Evolutionary conservation across 2,888 invertebrate genomes (phyloP).

Genomic region (Torymus auratus): DNA sequence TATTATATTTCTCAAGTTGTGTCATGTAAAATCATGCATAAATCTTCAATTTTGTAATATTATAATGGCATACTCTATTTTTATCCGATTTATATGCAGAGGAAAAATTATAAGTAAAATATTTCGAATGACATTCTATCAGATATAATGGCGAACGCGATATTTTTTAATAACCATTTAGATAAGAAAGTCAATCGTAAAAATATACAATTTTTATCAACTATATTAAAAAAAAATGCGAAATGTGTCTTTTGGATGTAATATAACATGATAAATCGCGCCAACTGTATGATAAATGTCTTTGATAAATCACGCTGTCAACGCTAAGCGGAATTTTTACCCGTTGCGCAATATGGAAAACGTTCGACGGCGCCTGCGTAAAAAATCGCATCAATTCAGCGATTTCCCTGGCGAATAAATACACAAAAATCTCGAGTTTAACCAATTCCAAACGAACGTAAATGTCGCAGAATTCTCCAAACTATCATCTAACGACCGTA

Average conservation of each 20-base stretch:
- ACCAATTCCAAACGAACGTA: too few species aligned
- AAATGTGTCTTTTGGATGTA: slow-evolving; percentile 19
- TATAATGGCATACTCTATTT: too few species aligned
- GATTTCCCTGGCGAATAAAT: background rate
- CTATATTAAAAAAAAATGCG: background rate
- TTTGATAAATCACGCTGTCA: slow-evolving; percentile 28
- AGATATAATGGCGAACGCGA: too few species aligned
- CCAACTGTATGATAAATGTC: slow-evolving; percentile 12
- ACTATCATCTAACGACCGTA: too few species aligned
- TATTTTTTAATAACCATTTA: background rate
- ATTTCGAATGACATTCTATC: too few species aligned
- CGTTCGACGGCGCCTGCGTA: background rate
- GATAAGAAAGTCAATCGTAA: background rate
- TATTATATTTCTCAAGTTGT: too few species aligned
- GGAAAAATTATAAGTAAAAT: too few species aligned
- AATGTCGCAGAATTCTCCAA: too few species aligned
- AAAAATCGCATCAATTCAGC: slow-evolving; percentile 15
- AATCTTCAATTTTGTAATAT: too few species aligned
- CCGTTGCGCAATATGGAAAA: slow-evolving; percentile 7
- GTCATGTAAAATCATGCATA: too few species aligned
- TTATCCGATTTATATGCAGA: too few species aligned
- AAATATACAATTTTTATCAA: background rate
- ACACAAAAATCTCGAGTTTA: background rate
- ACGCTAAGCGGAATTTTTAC: slow-evolving; percentile 23
- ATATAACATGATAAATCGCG: slow-evolving; percentile 9